Evolutionary conservation across 2,888 invertebrate genomes (phyloP).

Genomic region (Hedya salicella): DNA sequence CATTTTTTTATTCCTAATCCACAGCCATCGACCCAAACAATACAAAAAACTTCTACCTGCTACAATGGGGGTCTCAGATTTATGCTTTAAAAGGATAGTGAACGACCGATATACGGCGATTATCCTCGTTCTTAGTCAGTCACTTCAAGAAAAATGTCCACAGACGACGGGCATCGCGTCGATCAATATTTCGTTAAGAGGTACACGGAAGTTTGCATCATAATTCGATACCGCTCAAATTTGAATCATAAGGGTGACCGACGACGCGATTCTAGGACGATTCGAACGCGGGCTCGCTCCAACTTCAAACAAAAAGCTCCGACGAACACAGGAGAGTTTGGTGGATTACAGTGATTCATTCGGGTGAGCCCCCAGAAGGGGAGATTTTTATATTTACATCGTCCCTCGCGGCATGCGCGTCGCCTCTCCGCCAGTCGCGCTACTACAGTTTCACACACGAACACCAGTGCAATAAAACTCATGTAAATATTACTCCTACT

Average conservation of each 20-base stretch:
- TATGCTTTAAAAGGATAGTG: slow-evolving; percentile 68
- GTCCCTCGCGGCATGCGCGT: slow-evolving; percentile 83
- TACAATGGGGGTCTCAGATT: slow-evolving; percentile 66
- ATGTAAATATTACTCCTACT: slow-evolving; percentile 81
- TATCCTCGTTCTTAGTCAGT: slow-evolving; percentile 64
- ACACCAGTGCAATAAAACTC: slow-evolving; percentile 78
- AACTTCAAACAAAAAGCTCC: slow-evolving; percentile 61
- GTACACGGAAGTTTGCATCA: slow-evolving; percentile 71
- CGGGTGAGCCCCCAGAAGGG: slow-evolving; percentile 81
- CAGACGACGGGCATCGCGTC: slow-evolving; percentile 63
- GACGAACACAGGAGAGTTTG: slow-evolving; percentile 62
- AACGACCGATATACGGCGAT: slow-evolving; percentile 71
- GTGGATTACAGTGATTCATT: slow-evolving; percentile 80
- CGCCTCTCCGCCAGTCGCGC: slow-evolving; percentile 79
- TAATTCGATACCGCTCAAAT: slow-evolving; percentile 69
- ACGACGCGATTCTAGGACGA: slow-evolving; percentile 45
- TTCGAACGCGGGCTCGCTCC: slow-evolving; percentile 53
- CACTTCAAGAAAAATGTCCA: slow-evolving; percentile 71
- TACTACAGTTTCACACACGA: slow-evolving; percentile 81
- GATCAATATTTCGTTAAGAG: slow-evolving; percentile 80
- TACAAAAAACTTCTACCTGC: slow-evolving; percentile 81
- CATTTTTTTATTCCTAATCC: slow-evolving; percentile 55
- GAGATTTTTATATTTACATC: slow-evolving; percentile 85
- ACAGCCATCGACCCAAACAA: slow-evolving; percentile 68
- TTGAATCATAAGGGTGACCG: slow-evolving; percentile 57